A percentile compares a stretch with the other conserved stretches of the same genome.
Evolutionary conservation across 2,113 vertebrate genomes (phyloP).

Genomic region (Thamnaconus septentrionalis): DNA sequence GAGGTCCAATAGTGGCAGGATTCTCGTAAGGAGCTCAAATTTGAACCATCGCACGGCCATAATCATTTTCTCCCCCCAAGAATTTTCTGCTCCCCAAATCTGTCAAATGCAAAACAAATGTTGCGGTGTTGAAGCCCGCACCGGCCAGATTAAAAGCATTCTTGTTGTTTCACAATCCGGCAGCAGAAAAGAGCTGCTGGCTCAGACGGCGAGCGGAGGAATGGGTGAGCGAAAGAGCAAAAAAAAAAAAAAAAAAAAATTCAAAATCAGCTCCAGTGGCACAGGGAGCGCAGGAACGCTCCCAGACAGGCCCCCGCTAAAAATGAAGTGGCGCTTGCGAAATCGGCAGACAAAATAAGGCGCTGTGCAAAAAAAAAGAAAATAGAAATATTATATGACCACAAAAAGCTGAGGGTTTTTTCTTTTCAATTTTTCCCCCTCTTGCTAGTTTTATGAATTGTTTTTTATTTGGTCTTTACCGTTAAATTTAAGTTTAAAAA

Average conservation of each 20-base stretch:
- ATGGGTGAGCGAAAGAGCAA: constrained; percentile 49
- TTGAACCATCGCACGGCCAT: constrained; percentile 52
- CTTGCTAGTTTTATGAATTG: constrained; percentile 6
- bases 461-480: not conserved
- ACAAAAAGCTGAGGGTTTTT: not conserved
- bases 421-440: not conserved
- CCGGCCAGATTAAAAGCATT: constrained; percentile 67
- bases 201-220: constrained; percentile 60
- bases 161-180: constrained; percentile 70
- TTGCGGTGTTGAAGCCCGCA: constrained; percentile 60
- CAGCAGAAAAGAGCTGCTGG: constrained; percentile 63
- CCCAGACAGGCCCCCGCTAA: constrained; percentile 25
- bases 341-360: constrained; percentile 15
- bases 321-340: constrained; percentile 25
- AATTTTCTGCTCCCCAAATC: constrained; percentile 63
- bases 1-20: constrained; percentile 43
- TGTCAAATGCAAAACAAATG: constrained; percentile 76
- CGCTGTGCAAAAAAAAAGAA: constrained; percentile 15
- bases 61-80: constrained; percentile 57
- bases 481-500: not conserved
- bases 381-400: not conserved
- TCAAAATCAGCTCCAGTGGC: constrained; percentile 67
- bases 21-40: constrained; percentile 55
- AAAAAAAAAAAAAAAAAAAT: constrained; percentile 24
- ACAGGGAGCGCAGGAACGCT: constrained; percentile 46